phyloP scores from a whole-genome alignment of 1,140 invertebrate genomes.

The Sweltsa coloradensis region DNA sequence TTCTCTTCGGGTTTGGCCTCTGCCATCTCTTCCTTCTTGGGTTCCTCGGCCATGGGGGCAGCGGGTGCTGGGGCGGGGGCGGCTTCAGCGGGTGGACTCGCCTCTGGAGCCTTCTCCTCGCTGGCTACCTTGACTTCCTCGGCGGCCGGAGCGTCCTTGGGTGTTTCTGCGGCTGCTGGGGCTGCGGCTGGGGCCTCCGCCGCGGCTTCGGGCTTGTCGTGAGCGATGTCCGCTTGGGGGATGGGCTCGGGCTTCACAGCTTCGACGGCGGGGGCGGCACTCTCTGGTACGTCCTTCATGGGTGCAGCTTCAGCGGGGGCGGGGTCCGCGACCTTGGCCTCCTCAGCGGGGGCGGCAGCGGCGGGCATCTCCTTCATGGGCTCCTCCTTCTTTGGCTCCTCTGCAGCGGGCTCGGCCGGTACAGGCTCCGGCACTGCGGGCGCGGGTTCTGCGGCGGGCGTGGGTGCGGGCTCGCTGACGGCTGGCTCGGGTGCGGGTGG shows the following conservation, averaged over 20 bases:
- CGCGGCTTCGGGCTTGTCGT: conserved; percentile 11
- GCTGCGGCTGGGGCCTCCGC: conserved; percentile 8
- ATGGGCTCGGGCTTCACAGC: not conserved
- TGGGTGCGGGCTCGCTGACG: conserved; percentile 6
- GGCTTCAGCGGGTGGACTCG: not conserved
- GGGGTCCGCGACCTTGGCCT: conserved; percentile 2
- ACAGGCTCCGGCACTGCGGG: conserved; percentile 3
- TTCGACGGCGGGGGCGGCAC: not conserved
- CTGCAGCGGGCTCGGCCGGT: conserved; percentile 1
- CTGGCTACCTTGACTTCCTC: conserved; percentile 1
- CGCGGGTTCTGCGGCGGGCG: conserved; percentile 2
- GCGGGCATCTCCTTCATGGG: not conserved
- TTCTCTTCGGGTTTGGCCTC: not conserved
- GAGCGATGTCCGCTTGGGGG: not conserved
- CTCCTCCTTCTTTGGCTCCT: conserved; percentile 11
- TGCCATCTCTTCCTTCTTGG: not conserved
- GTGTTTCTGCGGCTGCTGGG: not conserved
- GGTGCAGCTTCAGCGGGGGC: conserved; percentile 11
- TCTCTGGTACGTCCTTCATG: not conserved
- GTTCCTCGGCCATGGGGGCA: not conserved
- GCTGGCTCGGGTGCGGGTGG: conserved; percentile 3
- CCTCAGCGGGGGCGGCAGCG: conserved; percentile 1
- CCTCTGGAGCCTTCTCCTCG: not conserved
- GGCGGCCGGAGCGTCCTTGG: conserved; percentile 12
- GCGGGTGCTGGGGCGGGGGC: not conserved